phyloP scores from a whole-genome alignment of 2,888 invertebrate species.

The Amiota mariae region DNA sequence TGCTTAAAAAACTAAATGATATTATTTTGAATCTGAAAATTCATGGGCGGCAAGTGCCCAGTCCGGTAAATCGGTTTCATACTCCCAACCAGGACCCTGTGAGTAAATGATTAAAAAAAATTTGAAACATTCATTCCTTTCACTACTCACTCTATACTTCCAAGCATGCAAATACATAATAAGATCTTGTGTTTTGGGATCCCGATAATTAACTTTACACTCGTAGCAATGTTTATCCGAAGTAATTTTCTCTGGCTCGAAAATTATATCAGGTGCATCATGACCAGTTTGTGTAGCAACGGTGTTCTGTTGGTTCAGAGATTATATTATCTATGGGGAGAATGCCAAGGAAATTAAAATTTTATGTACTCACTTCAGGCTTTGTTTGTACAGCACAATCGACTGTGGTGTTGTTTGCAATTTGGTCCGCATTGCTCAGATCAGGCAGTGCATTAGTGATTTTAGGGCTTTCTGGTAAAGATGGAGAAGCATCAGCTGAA shows the following conservation, averaged over 20 bases:
- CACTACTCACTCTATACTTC: slow-evolving; percentile 84
- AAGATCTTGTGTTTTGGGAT: slow-evolving; percentile 92
- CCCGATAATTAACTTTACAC: slow-evolving; percentile 92
- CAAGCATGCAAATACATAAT: slow-evolving; percentile 97
- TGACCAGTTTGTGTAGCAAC: slow-evolving; percentile 91
- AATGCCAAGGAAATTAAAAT: neutral
- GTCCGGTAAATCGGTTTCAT: slow-evolving; percentile 91
- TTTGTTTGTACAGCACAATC: slow-evolving; percentile 6
- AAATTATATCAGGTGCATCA: slow-evolving; percentile 80
- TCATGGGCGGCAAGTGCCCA: slow-evolving; percentile 85
- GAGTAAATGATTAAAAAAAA: slow-evolving; percentile 46
- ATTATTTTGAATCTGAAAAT: slow-evolving; percentile 78
- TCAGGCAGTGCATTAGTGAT: slow-evolving; percentile 27
- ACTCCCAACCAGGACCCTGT: slow-evolving; percentile 95
- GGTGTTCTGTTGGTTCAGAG: slow-evolving; percentile 76
- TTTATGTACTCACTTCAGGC: slow-evolving; percentile 43
- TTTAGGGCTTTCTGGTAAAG: slow-evolving; percentile 17
- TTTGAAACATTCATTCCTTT: neutral
- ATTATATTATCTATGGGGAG: too few species aligned
- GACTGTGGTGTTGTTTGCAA: neutral
- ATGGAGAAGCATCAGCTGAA: neutral
- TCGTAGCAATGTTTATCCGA: slow-evolving; percentile 92
- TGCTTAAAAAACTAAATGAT: slow-evolving; percentile 10
- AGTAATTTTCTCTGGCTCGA: slow-evolving; percentile 82
- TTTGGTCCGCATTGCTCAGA: neutral